Evolutionary conservation across 2,888 invertebrate species (phyloP), one percentile per base, ranked within the genome.

Genomic region (Metalampra italica): DNA sequence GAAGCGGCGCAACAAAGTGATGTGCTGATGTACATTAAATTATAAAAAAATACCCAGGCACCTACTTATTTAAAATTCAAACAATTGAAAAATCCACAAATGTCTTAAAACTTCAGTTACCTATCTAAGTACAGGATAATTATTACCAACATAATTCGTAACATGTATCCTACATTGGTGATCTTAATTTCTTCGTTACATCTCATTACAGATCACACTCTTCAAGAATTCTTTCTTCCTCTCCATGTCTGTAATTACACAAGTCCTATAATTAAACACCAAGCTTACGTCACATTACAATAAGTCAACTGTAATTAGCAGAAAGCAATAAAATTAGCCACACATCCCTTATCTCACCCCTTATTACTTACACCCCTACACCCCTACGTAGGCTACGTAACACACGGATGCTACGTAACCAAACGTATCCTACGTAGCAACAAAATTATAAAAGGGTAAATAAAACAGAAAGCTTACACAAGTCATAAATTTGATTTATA

Each of bases 401-500:
- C 22, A 22, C 5, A 22, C 22, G 5, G 5, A 22, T 22, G 22
- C 22, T 22, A 22, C 22, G 22, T 59, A 56, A 55, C 47, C 55
- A 56, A 45, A 43, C 44, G 15, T 54, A 50, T 22, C 22, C 63
- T 65, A 65, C 65, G 74, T 75, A 68, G 76, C 79, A 80, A 82
- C 84, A 81, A 82, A 87, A 89, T 89, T 88, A 88, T 87, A 82
- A 87, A 89, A 86, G 87, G 88, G 88, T 88, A 88, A 89, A 89
- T 89, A 89, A 87, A 88, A 88, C 88, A 88, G 85, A 85, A 85
- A 88, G 89, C 89, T 88, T 88, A 88, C 87, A 88, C 88, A 88
- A 89, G 84, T 89, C 89, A 89, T 89, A 89, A 88, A 89, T 88
- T 87, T 89, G 88, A 89, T 89, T 89, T 89, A 89, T 89, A 84